A percentile compares a stretch with the other conserved stretches of the same genome.
phyloP scores from a whole-genome alignment of 1,140 invertebrate genomes.

The Diorhabda elongata region DNA sequence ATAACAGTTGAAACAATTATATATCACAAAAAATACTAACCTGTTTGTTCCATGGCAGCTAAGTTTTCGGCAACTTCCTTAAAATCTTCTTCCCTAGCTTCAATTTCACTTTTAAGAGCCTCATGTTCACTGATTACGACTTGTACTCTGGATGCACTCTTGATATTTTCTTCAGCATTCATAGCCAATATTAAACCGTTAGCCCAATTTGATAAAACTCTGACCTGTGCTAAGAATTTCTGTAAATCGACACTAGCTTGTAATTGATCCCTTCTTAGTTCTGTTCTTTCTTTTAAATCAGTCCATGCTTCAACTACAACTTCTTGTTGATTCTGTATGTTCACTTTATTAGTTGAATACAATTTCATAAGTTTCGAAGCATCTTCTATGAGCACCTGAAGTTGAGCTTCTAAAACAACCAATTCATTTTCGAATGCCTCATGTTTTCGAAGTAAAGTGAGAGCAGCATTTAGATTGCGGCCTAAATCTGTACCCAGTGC shows the following conservation, averaged over 20 bases:
- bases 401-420: constrained; percentile 86
- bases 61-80: constrained; percentile 73
- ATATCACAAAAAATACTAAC: constrained; percentile 27
- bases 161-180: constrained; percentile 74
- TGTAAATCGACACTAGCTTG: constrained; percentile 87
- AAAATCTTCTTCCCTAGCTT: constrained; percentile 87
- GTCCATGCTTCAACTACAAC: constrained; percentile 86
- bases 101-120: constrained; percentile 88
- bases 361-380: constrained; percentile 77
- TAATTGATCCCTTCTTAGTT: constrained; percentile 72
- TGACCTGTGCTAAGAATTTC: constrained; percentile 73
- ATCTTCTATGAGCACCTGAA: constrained; percentile 89
- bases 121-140: constrained; percentile 86
- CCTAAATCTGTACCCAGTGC: constrained; percentile 81
- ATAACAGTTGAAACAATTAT: too few relatives aligned
- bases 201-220: constrained; percentile 88
- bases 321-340: constrained; percentile 65
- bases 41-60: constrained; percentile 76
- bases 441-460: constrained; percentile 79
- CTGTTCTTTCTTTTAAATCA: constrained; percentile 75
- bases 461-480: constrained; percentile 81
- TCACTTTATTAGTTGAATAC: constrained; percentile 90
- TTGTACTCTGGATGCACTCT: constrained; percentile 84
- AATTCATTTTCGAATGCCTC: constrained; percentile 95
- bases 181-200: constrained; percentile 74